Evolutionary conservation across 2,888 invertebrate genomes (phyloP).

Genomic region (Heliconius sara): DNA sequence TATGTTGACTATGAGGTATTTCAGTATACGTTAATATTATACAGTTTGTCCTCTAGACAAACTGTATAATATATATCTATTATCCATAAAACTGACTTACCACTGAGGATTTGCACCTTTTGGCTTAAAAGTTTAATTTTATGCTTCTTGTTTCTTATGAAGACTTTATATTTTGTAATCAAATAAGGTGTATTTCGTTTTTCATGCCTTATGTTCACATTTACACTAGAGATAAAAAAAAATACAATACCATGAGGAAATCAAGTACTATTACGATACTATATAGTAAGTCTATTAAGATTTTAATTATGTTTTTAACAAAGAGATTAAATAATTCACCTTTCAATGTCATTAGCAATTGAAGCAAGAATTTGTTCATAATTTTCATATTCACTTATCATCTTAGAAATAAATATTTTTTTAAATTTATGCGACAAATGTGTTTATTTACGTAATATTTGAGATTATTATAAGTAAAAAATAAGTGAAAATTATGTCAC

Average conservation of each 20-base stretch:
- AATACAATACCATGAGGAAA: background rate
- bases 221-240: background rate
- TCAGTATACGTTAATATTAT: background rate
- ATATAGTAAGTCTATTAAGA: too few species aligned
- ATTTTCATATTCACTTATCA: slow-evolving; percentile 41
- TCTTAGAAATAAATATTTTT: background rate
- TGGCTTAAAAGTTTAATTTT: slow-evolving; percentile 58
- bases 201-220: background rate
- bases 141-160: slow-evolving; percentile 55
- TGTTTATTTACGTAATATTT: background rate
- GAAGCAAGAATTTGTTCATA: slow-evolving; percentile 59
- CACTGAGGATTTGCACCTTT: slow-evolving; percentile 60
- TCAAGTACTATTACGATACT: background rate
- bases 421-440: background rate
- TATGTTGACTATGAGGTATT: background rate
- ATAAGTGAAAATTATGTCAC: background rate
- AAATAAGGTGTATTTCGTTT: slow-evolving; percentile 42
- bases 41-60: background rate
- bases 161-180: slow-evolving; percentile 51
- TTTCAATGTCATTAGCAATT: slow-evolving; percentile 66
- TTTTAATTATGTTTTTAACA: too few species aligned
- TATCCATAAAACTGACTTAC: slow-evolving; percentile 55
- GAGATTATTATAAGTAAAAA: background rate
- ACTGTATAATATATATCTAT: background rate
- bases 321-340: slow-evolving; percentile 49